These are phyloP conservation scores for Vipera latastei DNA, from an alignment of 2,797 vertebrate genomes.

Conservation along the genomic window DNA sequence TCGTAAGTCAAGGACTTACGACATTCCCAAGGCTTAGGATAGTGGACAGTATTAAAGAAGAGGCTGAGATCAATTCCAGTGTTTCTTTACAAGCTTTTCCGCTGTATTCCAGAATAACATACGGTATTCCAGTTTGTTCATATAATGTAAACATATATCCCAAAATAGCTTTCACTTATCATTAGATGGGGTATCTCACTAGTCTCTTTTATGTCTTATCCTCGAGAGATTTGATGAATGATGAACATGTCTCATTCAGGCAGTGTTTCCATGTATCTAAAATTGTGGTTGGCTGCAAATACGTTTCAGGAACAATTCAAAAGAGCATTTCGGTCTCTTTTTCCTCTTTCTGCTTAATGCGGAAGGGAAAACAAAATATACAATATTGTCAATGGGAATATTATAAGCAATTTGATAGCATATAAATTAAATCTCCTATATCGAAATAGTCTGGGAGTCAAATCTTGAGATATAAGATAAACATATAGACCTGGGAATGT, in stretches of 20 bases:
- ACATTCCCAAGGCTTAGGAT: background rate
- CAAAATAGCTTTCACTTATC: background rate
- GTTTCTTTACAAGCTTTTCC: background rate
- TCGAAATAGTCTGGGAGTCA: background rate
- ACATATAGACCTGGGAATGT: background rate
- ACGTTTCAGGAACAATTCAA: background rate
- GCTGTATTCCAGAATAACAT: background rate
- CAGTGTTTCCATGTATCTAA: background rate
- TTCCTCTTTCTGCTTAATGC: background rate
- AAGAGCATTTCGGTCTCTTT: background rate
- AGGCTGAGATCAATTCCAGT: background rate
- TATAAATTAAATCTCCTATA: background rate
- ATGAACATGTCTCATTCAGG: background rate
- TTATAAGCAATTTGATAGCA: background rate
- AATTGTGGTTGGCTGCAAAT: background rate
- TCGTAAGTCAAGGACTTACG: too few relatives aligned
- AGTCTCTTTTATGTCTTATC: background rate
- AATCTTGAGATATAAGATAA: background rate
- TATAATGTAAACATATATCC: background rate
- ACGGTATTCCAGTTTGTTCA: background rate
- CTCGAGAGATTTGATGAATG: background rate
- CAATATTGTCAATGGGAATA: background rate
- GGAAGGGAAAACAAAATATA: background rate
- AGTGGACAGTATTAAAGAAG: background rate
- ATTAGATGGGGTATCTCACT: too few relatives aligned